phyloP scores from a whole-genome alignment of 2,113 vertebrate genomes.

The Colaptes auratus region DNA sequence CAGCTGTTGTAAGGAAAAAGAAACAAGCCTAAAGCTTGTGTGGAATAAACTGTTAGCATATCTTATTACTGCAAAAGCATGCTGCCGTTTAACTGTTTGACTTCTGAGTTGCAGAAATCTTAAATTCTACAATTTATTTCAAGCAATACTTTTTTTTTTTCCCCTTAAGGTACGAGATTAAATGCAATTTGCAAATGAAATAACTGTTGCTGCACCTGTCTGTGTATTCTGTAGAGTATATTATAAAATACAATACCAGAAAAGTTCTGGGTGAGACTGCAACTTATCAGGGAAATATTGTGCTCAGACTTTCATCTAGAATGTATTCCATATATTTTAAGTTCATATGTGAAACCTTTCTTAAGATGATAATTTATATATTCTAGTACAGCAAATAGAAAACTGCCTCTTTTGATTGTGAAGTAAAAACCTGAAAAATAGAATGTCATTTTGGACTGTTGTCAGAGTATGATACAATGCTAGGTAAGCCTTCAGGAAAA shows the following conservation, averaged over 20 bases:
- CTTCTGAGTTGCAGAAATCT: background rate
- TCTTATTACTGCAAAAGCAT: background rate
- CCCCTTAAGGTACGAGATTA: background rate
- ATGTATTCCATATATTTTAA: background rate
- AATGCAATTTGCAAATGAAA: background rate
- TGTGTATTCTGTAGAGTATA: background rate
- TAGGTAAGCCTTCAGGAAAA: background rate
- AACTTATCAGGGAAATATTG: background rate
- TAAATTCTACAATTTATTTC: background rate
- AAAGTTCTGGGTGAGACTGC: background rate
- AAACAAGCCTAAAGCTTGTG: background rate
- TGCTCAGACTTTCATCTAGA: background rate
- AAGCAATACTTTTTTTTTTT: background rate
- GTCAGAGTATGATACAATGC: background rate
- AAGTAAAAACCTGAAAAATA: background rate
- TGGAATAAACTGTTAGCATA: background rate
- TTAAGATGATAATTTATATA: background rate
- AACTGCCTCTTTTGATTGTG: background rate
- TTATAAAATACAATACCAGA: background rate
- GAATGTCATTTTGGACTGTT: background rate
- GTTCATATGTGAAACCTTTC: background rate
- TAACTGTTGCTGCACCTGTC: background rate
- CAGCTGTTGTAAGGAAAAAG: background rate
- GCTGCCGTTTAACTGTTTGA: background rate
- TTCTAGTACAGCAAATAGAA: background rate